These are phyloP conservation scores for Bos javanicus DNA, from an alignment of 2,113 vertebrate species.

Conservation along the genomic window DNA sequence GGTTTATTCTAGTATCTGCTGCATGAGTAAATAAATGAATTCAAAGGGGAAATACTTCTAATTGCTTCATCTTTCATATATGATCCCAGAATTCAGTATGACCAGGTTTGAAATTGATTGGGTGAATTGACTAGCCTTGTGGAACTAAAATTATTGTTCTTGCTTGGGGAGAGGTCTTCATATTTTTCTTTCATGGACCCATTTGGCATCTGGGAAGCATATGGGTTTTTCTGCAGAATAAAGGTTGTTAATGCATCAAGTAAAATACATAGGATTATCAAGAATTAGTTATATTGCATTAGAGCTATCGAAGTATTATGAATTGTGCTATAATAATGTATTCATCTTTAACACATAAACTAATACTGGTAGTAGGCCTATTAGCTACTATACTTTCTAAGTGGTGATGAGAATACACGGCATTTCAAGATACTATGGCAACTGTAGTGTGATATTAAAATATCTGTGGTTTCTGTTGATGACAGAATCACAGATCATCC, in stretches of 20 bases:
- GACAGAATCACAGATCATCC: neutral
- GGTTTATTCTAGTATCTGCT: neutral
- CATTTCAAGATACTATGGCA: neutral
- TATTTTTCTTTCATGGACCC: neutral
- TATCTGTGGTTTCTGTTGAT: neutral
- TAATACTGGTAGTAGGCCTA: neutral
- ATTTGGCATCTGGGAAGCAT: neutral
- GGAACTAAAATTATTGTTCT: neutral
- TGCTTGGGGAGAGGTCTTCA: neutral
- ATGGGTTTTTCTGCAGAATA: neutral
- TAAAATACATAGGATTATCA: neutral
- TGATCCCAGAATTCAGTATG: neutral
- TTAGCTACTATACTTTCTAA: neutral
- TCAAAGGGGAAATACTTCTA: neutral
- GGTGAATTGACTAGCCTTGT: neutral
- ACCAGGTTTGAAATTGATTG: neutral
- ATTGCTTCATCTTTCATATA: neutral
- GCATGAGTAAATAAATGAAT: neutral
- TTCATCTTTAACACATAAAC: neutral
- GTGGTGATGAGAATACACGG: neutral
- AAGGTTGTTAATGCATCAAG: neutral
- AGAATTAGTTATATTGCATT: neutral
- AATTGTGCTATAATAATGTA: neutral
- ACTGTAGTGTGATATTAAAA: neutral
- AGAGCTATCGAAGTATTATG: neutral